Conservation (phyloP, 2,888 invertebrate species). For the Zeuzera pyrina region DNA sequence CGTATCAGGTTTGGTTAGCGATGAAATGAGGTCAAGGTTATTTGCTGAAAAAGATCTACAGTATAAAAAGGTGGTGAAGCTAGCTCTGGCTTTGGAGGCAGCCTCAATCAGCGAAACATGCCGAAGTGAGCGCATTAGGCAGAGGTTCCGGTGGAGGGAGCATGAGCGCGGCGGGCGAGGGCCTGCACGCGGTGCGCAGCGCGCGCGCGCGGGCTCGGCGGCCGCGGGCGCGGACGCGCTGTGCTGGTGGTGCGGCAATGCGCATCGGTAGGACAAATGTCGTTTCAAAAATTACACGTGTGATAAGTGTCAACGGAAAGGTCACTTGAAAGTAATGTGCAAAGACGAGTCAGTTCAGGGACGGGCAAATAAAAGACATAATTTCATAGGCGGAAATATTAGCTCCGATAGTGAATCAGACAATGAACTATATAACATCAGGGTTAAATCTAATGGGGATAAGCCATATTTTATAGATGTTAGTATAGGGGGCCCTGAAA, state of each 20-base stretch:
- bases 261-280: neutral
- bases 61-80: conserved; percentile 3
- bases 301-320: neutral
- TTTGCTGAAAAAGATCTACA: conserved; percentile 3
- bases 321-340: conserved; percentile 1
- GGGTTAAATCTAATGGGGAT: conserved; percentile 1
- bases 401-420: neutral
- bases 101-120: conserved; percentile 6
- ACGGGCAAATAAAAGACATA: neutral
- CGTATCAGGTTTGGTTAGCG: conserved; percentile 7
- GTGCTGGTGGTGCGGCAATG: neutral
- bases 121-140: conserved; percentile 1
- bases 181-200: neutral
- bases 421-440: conserved; percentile 7
- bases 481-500: conserved; percentile 4
- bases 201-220: neutral
- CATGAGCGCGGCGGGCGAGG: neutral
- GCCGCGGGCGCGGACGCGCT: neutral
- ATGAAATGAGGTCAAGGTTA: conserved; percentile 3
- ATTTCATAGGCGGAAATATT: no score
- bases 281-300: conserved; percentile 1
- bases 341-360: neutral
- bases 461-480: conserved; percentile 11
- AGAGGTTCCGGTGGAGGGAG: neutral
- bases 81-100: conserved; percentile 6